Conservation (phyloP, 1,140 invertebrate species). For the Steinernema feltiae region DNA sequence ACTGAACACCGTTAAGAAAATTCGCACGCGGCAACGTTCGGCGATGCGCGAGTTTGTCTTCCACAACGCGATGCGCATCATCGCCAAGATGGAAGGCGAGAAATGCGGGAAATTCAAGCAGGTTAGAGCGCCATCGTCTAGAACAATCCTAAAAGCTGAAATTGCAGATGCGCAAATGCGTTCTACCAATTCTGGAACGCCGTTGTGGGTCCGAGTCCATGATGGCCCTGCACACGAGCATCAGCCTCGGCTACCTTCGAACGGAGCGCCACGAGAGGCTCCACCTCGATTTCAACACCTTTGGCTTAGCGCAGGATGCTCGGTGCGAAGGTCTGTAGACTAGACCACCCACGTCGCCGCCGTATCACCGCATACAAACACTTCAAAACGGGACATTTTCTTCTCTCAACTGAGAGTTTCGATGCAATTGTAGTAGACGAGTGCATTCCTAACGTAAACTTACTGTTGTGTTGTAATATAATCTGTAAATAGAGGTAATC, state of each 20-base stretch:
- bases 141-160: background rate
- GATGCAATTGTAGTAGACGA: background rate
- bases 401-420: background rate
- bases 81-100: background rate
- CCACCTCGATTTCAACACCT: slow-evolving; percentile 19
- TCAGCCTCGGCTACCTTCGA: slow-evolving; percentile 18
- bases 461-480: background rate
- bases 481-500: background rate
- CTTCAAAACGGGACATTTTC: background rate
- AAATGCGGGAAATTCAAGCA: background rate
- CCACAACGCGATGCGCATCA: background rate
- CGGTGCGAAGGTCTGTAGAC: slow-evolving; percentile 18
- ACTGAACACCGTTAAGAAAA: background rate
- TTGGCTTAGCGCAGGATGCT: slow-evolving; percentile 11
- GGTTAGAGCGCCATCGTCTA: background rate
- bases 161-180: background rate
- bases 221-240: slow-evolving; percentile 19
- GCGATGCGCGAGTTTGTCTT: background rate
- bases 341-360: background rate
- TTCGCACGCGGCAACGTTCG: background rate
- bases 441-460: background rate
- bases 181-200: background rate
- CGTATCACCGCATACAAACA: background rate
- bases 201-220: slow-evolving; percentile 17
- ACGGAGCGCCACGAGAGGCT: slow-evolving; percentile 19